These are phyloP conservation scores for Gambusia yucatana DNA, from an alignment of 2,797 vertebrate species.

Conservation along the genomic window DNA sequence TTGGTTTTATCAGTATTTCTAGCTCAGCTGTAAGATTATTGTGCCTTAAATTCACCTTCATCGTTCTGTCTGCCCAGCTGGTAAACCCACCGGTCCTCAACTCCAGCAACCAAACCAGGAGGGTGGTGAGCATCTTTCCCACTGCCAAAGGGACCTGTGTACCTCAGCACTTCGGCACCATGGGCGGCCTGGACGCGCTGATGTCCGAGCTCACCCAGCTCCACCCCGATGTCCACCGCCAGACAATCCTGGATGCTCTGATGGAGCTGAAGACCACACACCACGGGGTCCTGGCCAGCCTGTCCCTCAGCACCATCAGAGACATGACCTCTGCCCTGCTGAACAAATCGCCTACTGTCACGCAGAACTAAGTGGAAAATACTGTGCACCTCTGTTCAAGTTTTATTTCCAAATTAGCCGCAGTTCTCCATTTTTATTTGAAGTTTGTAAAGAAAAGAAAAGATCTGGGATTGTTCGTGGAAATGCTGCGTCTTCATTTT, in stretches of 20 bases:
- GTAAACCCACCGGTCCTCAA: not conserved
- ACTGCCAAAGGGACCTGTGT: constrained; percentile 60
- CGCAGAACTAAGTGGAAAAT: not conserved
- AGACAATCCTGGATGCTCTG: constrained; percentile 66
- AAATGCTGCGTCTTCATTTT: not conserved
- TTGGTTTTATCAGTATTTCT: not conserved
- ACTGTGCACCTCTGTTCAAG: not conserved
- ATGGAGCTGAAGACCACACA: constrained; percentile 61
- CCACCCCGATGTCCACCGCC: constrained; percentile 55
- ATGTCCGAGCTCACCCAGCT: constrained; percentile 63
- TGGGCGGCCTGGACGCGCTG: constrained; percentile 71
- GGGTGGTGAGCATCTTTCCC: constrained; percentile 47
- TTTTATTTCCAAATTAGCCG: not conserved
- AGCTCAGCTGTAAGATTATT: not conserved
- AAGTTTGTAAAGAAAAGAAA: not conserved
- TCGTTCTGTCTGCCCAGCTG: not conserved
- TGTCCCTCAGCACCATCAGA: constrained; percentile 67
- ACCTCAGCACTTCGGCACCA: constrained; percentile 66
- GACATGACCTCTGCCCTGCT: constrained; percentile 77
- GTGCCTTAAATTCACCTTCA: not conserved
- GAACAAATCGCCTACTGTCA: not conserved
- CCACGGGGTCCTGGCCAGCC: constrained; percentile 50
- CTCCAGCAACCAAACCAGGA: constrained; percentile 42
- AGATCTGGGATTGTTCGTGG: not conserved
- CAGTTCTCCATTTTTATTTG: not conserved